Conservation (phyloP, 30 jellyfish, hydroid and myxozoan species). For the Mastigias papua region DNA sequence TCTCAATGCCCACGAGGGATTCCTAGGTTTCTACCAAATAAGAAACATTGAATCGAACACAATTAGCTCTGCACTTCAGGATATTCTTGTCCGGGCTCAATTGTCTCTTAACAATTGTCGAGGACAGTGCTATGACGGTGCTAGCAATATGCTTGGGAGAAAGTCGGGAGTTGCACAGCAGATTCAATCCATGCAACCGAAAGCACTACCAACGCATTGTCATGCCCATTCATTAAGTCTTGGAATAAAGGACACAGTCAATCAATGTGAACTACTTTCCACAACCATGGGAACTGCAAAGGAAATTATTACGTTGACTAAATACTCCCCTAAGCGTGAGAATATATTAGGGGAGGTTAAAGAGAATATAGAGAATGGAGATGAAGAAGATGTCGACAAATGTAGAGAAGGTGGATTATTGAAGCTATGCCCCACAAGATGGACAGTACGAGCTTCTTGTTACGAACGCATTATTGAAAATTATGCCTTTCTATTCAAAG, state of each 20-base stretch:
- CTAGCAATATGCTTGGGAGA: constrained; percentile 76
- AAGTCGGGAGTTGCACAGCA: constrained; percentile 75
- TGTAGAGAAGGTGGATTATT: no score
- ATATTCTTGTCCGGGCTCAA: constrained; percentile 21
- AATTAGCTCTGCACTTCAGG: constrained; percentile 65
- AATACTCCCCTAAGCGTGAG: no score
- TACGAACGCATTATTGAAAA: no score
- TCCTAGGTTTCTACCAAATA: constrained; percentile 56
- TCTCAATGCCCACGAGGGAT: no score
- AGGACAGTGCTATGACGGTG: constrained; percentile 81
- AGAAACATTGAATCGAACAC: constrained; percentile 51
- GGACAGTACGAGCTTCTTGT: no score
- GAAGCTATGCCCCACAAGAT: no score
- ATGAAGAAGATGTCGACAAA: no score
- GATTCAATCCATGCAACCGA: constrained; percentile 63
- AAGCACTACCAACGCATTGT: constrained; percentile 74
- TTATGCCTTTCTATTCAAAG: no score
- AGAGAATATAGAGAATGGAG: no score
- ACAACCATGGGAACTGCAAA: no score
- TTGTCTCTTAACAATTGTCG: constrained; percentile 19
- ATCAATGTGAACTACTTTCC: not conserved
- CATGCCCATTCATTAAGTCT: constrained; percentile 76
- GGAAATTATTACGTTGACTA: no score
- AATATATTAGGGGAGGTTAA: no score
- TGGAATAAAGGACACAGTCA: not conserved